Evolutionary conservation across 92 coral and sea anemone species (phyloP), one percentile per base, ranked within the genome.

Genomic region (Bergia sp.): DNA sequence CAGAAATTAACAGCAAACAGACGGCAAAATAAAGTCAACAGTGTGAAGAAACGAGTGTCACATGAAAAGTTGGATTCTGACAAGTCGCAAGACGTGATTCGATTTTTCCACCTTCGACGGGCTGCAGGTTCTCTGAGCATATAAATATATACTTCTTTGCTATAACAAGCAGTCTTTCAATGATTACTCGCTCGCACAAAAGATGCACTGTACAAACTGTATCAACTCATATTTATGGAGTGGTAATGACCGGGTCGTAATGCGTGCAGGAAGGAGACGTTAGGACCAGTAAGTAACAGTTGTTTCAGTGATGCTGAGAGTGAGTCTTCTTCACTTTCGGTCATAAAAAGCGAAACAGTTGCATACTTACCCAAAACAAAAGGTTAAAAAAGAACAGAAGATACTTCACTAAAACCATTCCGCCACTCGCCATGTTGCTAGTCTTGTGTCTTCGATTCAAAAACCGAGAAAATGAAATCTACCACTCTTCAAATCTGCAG

Each of bases 311-410:
- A 23, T 29, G 12, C 37, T 0, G 11, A 76, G 11, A 67, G 37
- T 41, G 77, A 75, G 67, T 61, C 10, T 50, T 13, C 16, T 21
- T 37, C 36, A 11, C 47, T 74, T 74, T 39, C 40, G 43, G 21
- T 38, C 8, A 16, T 39, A 12, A 74, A 29, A n/a, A 75, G 58
- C 36, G 79, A 41, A 15, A 40, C 20, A 21, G 53, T 41, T 41
- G 40, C 13, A 53, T 47, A 93, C 98, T 93, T 79, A 95, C 98
- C 98, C 98, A 95, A 75, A 95, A 95, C 69, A 95, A 77, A 76
- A 93, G 80, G 75, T 95, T 93, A 82, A 95, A 95, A 90, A 95
- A 88, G 85, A 95, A 95, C 66, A 95, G 85, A 18, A 95, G 96
- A 71, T 95, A 95, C 86, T 95, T 95, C 81, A 95, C 91, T 65